Percentiles rank a stretch among this genome's conserved stretches.
Conservation (phyloP, 1,140 invertebrate species). For the Patella vulgata region DNA sequence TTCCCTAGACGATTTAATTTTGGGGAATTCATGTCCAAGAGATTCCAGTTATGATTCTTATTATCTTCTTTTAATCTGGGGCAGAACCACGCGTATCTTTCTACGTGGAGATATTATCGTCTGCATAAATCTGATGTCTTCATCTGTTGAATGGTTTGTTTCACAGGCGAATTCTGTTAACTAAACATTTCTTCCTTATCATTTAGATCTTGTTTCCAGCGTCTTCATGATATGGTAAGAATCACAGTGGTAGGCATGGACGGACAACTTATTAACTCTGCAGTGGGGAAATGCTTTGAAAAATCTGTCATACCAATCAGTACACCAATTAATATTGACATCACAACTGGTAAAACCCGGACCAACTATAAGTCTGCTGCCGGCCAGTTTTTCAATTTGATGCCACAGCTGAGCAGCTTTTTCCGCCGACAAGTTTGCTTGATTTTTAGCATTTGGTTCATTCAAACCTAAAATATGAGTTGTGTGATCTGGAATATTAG, state of each 20-base stretch:
- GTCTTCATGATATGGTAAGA: constrained; percentile 35
- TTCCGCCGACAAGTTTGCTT: constrained; percentile 28
- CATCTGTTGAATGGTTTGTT: constrained; percentile 11
- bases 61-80: too few species aligned
- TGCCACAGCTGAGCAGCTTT: constrained; percentile 29
- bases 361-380: constrained; percentile 22
- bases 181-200: constrained; percentile 25
- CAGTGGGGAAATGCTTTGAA: constrained; percentile 35
- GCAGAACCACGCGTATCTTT: too few species aligned
- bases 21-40: too few species aligned
- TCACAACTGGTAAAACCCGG: constrained; percentile 31
- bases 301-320: constrained; percentile 37
- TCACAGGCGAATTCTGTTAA: constrained; percentile 45
- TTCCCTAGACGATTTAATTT: too few species aligned
- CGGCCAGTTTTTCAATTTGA: constrained; percentile 21
- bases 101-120: constrained; percentile 30
- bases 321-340: constrained; percentile 8
- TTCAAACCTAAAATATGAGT: constrained; percentile 35
- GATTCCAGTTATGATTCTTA: too few species aligned
- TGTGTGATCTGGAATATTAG: constrained; percentile 11
- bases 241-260: constrained; percentile 39
- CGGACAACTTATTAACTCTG: constrained; percentile 31
- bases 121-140: constrained; percentile 38
- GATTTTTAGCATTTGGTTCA: constrained; percentile 35
- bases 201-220: constrained; percentile 29